phyloP scores from a whole-genome alignment of 1,140 invertebrate genomes.

The Harpegnathos saltator region DNA sequence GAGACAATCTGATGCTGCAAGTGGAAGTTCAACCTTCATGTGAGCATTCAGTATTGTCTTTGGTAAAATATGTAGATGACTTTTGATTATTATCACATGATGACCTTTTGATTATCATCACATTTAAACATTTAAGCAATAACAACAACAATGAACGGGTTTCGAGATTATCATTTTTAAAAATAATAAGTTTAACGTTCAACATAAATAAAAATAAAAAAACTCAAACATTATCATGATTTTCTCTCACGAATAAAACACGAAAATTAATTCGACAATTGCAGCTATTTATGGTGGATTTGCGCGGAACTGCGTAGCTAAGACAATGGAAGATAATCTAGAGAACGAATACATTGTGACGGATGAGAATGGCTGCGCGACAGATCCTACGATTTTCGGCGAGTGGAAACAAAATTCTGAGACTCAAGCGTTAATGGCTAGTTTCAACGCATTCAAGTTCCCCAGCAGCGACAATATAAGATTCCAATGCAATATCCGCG shows the following conservation, averaged over 20 bases:
- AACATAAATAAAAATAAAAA: too few species aligned
- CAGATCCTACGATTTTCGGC: slow-evolving; percentile 96
- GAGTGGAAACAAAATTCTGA: slow-evolving; percentile 96
- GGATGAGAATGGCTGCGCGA: slow-evolving; percentile 97
- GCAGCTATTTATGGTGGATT: slow-evolving; percentile 97
- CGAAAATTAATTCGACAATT: background rate
- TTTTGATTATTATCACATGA: slow-evolving; percentile 6
- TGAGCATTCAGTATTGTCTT: slow-evolving; percentile 84
- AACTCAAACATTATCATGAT: too few species aligned
- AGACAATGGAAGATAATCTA: slow-evolving; percentile 95
- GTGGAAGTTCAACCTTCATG: slow-evolving; percentile 96
- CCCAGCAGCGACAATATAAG: slow-evolving; percentile 97
- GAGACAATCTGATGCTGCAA: slow-evolving; percentile 95
- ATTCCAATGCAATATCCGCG: slow-evolving; percentile 98
- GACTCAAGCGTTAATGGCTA: slow-evolving; percentile 92
- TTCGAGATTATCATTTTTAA: too few species aligned
- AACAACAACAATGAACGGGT: too few species aligned
- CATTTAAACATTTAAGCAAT: too few species aligned
- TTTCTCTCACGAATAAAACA: slow-evolving; percentile 1
- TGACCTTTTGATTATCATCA: too few species aligned
- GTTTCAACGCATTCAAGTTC: slow-evolving; percentile 98
- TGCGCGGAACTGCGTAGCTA: slow-evolving; percentile 96
- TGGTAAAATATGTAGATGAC: background rate
- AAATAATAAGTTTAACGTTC: too few species aligned
- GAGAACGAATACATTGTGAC: slow-evolving; percentile 97